phyloP scores from a whole-genome alignment of 2,888 invertebrate species.

The Drosophila cracens region DNA sequence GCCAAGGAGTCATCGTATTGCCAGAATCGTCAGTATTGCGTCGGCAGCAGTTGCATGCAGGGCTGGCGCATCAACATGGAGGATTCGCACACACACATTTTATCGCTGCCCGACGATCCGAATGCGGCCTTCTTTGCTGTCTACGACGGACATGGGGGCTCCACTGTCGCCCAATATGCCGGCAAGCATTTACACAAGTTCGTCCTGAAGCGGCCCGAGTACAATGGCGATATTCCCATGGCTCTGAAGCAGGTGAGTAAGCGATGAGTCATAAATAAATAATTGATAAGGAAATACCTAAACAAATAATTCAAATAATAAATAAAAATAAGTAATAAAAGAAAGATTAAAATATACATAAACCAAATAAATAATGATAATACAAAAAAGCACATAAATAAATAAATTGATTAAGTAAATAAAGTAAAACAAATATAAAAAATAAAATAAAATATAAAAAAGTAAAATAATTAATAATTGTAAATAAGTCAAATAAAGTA shows the following conservation, averaged over 20 bases:
- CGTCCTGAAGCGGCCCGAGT: constrained; percentile 92
- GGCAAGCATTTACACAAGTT: constrained; percentile 97
- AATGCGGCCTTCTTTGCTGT: constrained; percentile 98
- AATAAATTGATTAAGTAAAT: neutral
- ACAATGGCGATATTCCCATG: constrained; percentile 91
- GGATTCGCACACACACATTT: constrained; percentile 98
- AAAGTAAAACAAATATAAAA: no score
- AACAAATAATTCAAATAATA: neutral
- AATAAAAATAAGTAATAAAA: neutral
- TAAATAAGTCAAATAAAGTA: neutral
- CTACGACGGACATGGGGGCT: constrained; percentile 91
- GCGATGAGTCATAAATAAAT: neutral
- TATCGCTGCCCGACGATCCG: constrained; percentile 96
- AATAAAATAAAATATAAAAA: neutral
- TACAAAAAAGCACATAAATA: neutral
- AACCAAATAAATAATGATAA: neutral
- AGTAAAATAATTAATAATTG: neutral
- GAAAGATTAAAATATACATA: neutral
- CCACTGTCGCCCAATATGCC: constrained; percentile 96
- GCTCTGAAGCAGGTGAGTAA: constrained; percentile 91
- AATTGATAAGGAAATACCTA: neutral
- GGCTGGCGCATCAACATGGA: constrained; percentile 99
- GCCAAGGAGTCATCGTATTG: constrained; percentile 93
- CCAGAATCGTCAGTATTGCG: constrained; percentile 88
- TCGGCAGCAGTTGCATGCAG: constrained; percentile 99